These are phyloP conservation scores for Caenorhabditis zanzibari DNA, from an alignment of 2,888 invertebrate genomes.

Conservation along the genomic window DNA sequence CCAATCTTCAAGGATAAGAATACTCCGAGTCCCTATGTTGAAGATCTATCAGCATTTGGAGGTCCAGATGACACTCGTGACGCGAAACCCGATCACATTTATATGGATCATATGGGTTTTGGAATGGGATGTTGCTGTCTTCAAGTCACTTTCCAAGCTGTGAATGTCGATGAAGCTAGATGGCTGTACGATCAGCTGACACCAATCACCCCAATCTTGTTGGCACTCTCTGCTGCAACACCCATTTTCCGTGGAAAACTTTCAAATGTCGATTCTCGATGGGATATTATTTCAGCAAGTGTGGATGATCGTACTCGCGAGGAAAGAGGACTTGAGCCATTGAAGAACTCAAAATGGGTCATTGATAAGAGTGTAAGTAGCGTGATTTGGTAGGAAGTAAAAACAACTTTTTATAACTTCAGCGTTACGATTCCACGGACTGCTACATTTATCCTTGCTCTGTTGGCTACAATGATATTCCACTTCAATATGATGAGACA, in stretches of 20 bases:
- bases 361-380: slow-evolving; percentile 90
- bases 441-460: slow-evolving; percentile 94
- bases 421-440: slow-evolving; percentile 95
- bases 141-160: slow-evolving; percentile 90
- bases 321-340: slow-evolving; percentile 89
- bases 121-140: slow-evolving; percentile 93
- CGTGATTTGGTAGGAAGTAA: not conserved
- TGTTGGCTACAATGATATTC: slow-evolving; percentile 93
- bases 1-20: slow-evolving; percentile 92
- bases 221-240: slow-evolving; percentile 97
- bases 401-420: not conserved
- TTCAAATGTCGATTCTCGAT: slow-evolving; percentile 97
- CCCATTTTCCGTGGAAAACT: slow-evolving; percentile 92
- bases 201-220: slow-evolving; percentile 97
- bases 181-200: slow-evolving; percentile 97
- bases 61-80: slow-evolving; percentile 85
- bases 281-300: slow-evolving; percentile 96
- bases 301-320: slow-evolving; percentile 96
- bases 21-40: slow-evolving; percentile 89
- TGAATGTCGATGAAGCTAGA: slow-evolving; percentile 94
- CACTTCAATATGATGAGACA: slow-evolving; percentile 85
- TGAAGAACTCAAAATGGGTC: slow-evolving; percentile 87
- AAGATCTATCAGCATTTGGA: slow-evolving; percentile 85
- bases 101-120: slow-evolving; percentile 99
- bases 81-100: slow-evolving; percentile 93